A percentile compares a stretch with the other conserved stretches of the same genome.
Evolutionary conservation across 2,888 invertebrate genomes (phyloP).

Genomic region (Plagodis pulveraria): DNA sequence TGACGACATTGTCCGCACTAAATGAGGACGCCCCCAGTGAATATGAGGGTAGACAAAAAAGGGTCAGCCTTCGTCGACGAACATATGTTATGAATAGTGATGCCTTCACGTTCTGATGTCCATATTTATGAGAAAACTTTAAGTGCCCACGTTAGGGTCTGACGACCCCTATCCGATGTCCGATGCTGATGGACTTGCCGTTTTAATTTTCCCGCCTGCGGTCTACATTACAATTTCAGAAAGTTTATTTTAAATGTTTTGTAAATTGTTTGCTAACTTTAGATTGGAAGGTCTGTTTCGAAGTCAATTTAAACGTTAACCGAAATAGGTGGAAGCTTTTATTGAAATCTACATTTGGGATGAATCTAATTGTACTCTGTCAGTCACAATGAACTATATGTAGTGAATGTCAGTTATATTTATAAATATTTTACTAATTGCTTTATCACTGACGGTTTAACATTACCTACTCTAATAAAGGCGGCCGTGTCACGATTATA

Average conservation of each 20-base stretch:
- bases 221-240: constrained; percentile 21
- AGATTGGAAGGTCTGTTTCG: constrained; percentile 22
- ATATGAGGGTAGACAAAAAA: constrained; percentile 54
- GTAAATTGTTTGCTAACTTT: constrained; percentile 26
- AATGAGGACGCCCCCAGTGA: constrained; percentile 39
- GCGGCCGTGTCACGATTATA: no score
- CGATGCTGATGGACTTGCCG: constrained; percentile 20
- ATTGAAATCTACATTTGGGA: constrained; percentile 20
- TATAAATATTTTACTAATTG: no score
- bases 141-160: constrained; percentile 36
- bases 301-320: constrained; percentile 16
- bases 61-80: constrained; percentile 46
- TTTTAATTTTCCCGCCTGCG: constrained; percentile 30
- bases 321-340: constrained; percentile 14
- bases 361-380: constrained; percentile 9
- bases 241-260: constrained; percentile 18
- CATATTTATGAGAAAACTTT: constrained; percentile 64
- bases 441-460: no score
- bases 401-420: no score
- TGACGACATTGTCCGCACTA: constrained; percentile 39
- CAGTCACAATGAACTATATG: constrained; percentile 3
- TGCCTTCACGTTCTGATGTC: constrained; percentile 47
- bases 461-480: no score
- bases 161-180: constrained; percentile 21
- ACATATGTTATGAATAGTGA: constrained; percentile 61